Evolutionary conservation across 92 coral and sea anemone species (phyloP), one percentile per base, ranked within the genome.

Genomic region (Bergia puertoricense): DNA sequence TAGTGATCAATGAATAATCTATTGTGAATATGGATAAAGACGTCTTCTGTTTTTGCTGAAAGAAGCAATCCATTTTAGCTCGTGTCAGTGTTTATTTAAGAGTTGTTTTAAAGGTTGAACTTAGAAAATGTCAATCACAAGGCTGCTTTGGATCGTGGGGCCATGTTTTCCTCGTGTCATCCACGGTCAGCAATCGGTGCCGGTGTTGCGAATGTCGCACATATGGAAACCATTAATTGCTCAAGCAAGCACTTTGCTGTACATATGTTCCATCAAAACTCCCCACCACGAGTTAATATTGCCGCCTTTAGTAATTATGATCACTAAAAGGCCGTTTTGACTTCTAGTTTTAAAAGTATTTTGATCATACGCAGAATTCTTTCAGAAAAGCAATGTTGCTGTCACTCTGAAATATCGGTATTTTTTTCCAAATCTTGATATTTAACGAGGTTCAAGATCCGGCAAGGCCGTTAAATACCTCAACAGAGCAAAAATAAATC

Each of bases 261-360:
- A 80, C 93, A 85, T 89, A 81, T 91, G 90, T 74, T 89, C 85
- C 68, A 71, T 77, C 80, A 91, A 80, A 91, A 85, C 92, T 89
- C 93, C 93, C 93, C 79, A 85, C 93, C 90, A 79, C 84, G 93
- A 89, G 78, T 59, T 91, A 89, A 91, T 85, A 77, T 77, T 18
- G 59, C 80, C 77, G 62, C 78, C 77, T 74, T 80, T 84, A 68
- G 87, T 65, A 69, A 71, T 51, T 50, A 69, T 68, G 11, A 73
- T 68, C 78, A 45, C 87, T 71, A 69, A 84, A 71, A 69, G 68
- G 79, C 87, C 45, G 13, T 84, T 82, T 71, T 44, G 23, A 83
- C 30, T 73, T 69, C 44, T 9, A 45, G n/a, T 37, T 45, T 69
- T 66, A 44, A 84, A 46, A 46, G 36, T 14, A n/a, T 13, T 30